Percentiles rank a stretch among this genome's conserved stretches.
Evolutionary conservation across 1,140 invertebrate species (phyloP).

Genomic region (Aphelenchoides avenae): DNA sequence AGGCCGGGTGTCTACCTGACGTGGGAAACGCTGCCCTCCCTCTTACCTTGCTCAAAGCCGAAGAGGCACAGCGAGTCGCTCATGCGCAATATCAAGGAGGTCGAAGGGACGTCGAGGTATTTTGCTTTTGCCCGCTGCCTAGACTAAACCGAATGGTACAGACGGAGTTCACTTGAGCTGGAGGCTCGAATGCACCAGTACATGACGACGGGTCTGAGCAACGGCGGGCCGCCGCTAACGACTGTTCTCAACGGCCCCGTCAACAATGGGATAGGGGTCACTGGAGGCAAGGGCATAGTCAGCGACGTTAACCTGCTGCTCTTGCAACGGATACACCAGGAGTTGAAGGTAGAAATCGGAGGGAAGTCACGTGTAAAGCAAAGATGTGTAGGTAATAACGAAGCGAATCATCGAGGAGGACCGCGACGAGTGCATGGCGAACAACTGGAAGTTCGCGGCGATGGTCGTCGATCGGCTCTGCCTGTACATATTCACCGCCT

Average conservation of each 20-base stretch:
- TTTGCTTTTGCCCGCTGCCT: slow-evolving; percentile 11
- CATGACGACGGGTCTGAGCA: slow-evolving; percentile 29
- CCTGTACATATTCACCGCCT: slow-evolving; percentile 62
- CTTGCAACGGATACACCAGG: slow-evolving; percentile 53
- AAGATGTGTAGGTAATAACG: slow-evolving; percentile 49
- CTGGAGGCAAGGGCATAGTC: no score
- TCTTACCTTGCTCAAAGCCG: slow-evolving; percentile 51
- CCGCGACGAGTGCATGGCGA: slow-evolving; percentile 59
- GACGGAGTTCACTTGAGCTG: slow-evolving; percentile 34
- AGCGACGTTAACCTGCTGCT: no score
- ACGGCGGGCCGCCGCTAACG: no score
- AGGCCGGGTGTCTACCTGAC: slow-evolving; percentile 49
- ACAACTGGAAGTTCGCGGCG: slow-evolving; percentile 65
- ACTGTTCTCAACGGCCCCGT: no score
- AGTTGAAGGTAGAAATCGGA: slow-evolving; percentile 44
- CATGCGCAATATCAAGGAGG: slow-evolving; percentile 53
- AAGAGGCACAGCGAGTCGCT: slow-evolving; percentile 55
- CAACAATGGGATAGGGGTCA: no score
- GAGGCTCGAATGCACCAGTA: slow-evolving; percentile 50
- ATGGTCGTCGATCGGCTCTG: slow-evolving; percentile 64
- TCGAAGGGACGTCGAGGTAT: slow-evolving; percentile 39
- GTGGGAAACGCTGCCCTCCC: slow-evolving; percentile 53
- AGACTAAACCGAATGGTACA: slow-evolving; percentile 16
- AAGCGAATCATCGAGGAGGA: slow-evolving; percentile 56
- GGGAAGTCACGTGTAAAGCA: slow-evolving; percentile 17